Conservation (phyloP, 2,113 vertebrate species). For the Prunella himalayana region DNA sequence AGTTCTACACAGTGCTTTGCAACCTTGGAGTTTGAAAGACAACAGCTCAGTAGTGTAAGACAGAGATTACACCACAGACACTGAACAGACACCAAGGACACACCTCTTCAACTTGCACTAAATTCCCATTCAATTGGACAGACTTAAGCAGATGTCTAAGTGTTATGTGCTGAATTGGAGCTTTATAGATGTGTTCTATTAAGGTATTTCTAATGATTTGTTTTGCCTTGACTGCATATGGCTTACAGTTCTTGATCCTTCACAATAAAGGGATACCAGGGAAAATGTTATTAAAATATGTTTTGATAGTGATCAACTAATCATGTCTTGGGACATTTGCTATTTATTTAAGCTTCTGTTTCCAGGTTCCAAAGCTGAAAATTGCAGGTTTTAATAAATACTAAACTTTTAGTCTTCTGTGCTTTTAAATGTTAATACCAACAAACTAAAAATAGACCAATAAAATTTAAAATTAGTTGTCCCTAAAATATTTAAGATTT, state of each 20-base stretch:
- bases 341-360: neutral
- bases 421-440: neutral
- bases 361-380: neutral
- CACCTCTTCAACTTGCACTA: neutral
- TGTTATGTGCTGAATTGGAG: neutral
- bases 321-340: neutral
- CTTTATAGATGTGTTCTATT: neutral
- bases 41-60: neutral
- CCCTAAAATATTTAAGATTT: neutral
- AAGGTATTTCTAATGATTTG: neutral
- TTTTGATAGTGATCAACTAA: neutral
- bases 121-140: neutral
- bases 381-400: neutral
- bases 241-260: neutral
- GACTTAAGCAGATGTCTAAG: neutral
- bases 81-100: neutral
- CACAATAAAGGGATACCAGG: neutral
- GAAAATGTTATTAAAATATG: neutral
- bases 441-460: neutral
- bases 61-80: neutral
- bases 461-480: neutral
- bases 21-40: neutral
- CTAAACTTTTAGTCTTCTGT: neutral
- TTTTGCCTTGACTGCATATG: neutral
- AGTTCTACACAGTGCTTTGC: neutral